phyloP scores from a whole-genome alignment of 2,888 invertebrate genomes.

The Pollenia angustigena region DNA sequence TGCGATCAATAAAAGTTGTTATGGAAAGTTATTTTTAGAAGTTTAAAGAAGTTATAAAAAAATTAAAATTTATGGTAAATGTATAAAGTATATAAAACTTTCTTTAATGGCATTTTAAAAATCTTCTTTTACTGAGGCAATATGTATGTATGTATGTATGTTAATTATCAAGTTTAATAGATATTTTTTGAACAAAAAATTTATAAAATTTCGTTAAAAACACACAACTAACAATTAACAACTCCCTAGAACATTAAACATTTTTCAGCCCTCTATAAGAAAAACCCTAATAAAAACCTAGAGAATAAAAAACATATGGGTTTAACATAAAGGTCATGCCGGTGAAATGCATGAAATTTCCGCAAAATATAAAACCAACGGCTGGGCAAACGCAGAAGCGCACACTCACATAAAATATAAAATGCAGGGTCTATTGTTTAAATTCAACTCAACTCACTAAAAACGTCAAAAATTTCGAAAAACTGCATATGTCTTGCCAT shows the following conservation, averaged over 20 bases:
- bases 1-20: conserved; percentile 30
- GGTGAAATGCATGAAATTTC: conserved; percentile 66
- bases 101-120: no score
- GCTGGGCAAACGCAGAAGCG: conserved; percentile 16
- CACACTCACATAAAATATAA: conserved; percentile 5
- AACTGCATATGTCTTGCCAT: conserved; percentile 55
- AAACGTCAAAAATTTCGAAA: conserved; percentile 65
- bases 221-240: background rate
- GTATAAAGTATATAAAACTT: no score
- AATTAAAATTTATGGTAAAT: background rate
- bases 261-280: background rate
- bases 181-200: background rate
- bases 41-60: background rate
- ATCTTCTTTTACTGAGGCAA: no score
- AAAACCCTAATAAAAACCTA: background rate
- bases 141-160: no score
- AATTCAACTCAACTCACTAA: conserved; percentile 64
- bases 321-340: conserved; percentile 46
- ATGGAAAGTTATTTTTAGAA: conserved; percentile 29
- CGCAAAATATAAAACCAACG: conserved; percentile 54
- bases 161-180: background rate
- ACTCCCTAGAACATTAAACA: conserved; percentile 36
- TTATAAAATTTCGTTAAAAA: background rate
- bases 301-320: conserved; percentile 46
- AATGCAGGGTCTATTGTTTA: conserved; percentile 52